Conservation (phyloP, 2,888 invertebrate genomes). For the Dichetophora obliterata region DNA sequence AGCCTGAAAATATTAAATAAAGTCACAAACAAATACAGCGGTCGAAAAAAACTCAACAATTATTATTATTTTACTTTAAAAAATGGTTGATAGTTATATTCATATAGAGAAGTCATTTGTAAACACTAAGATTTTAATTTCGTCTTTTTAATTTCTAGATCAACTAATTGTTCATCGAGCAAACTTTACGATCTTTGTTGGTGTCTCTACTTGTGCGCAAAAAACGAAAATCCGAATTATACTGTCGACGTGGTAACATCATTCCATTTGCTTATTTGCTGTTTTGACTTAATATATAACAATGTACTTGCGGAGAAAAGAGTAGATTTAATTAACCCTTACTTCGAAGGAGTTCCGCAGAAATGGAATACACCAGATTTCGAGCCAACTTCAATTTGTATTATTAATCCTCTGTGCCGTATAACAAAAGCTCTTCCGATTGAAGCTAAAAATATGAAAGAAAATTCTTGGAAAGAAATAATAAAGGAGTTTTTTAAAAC, state of each 20-base stretch:
- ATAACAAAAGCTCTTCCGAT: slow-evolving; percentile 85
- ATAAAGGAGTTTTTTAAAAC: slow-evolving; percentile 73
- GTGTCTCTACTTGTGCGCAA: slow-evolving; percentile 91
- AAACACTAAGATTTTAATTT: too few relatives aligned
- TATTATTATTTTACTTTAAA: too few relatives aligned
- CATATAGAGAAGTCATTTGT: too few relatives aligned
- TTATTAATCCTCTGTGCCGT: slow-evolving; percentile 85
- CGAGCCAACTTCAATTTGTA: slow-evolving; percentile 73
- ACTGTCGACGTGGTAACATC: slow-evolving; percentile 95
- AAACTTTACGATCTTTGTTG: slow-evolving; percentile 94
- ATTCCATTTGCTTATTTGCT: slow-evolving; percentile 90
- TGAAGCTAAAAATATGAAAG: slow-evolving; percentile 92
- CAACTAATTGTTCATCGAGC: slow-evolving; percentile 82
- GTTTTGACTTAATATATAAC: slow-evolving; percentile 90
- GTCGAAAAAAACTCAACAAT: too few relatives aligned
- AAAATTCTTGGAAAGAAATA: slow-evolving; percentile 86
- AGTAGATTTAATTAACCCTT: slow-evolving; percentile 86
- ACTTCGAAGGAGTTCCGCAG: slow-evolving; percentile 82
- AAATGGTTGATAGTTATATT: too few relatives aligned
- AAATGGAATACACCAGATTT: slow-evolving; percentile 76
- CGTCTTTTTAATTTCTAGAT: too few relatives aligned
- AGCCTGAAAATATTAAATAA: too few relatives aligned
- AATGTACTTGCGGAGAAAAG: slow-evolving; percentile 87
- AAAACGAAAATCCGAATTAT: slow-evolving; percentile 87
- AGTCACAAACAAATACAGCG: too few relatives aligned